Percentiles rank a stretch among this genome's conserved stretches.
Evolutionary conservation across 2,888 invertebrate genomes (phyloP).

Genomic region (Agrotis ipsilon): DNA sequence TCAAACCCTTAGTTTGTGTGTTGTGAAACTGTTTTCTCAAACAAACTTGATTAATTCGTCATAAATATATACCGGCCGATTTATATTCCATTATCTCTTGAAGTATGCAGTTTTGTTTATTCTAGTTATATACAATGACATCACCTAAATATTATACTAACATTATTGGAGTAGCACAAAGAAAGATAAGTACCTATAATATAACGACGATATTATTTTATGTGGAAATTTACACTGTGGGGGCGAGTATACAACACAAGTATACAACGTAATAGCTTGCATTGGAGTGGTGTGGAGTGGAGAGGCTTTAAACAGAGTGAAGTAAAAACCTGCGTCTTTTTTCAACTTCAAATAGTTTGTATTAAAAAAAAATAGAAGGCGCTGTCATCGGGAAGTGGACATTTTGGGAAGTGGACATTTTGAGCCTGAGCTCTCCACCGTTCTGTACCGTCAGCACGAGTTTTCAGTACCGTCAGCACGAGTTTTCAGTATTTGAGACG

Average conservation of each 20-base stretch:
- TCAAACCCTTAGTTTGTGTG: not conserved
- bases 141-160: conserved; percentile 24
- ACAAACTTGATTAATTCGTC: conserved; percentile 1
- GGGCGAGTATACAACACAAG: not conserved
- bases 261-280: too few relatives aligned
- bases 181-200: conserved; percentile 7
- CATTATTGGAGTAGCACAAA: not conserved
- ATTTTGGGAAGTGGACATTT: too few relatives aligned
- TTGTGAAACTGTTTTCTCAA: not conserved
- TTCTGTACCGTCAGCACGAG: too few relatives aligned
- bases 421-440: too few relatives aligned
- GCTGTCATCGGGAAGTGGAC: too few relatives aligned
- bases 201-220: not conserved
- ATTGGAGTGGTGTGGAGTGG: too few relatives aligned
- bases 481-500: too few relatives aligned
- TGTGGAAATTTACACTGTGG: not conserved
- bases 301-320: too few relatives aligned
- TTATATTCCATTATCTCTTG: conserved; percentile 18
- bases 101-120: conserved; percentile 23
- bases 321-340: too few relatives aligned
- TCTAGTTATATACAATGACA: conserved; percentile 9
- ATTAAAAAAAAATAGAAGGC: too few relatives aligned
- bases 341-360: too few relatives aligned
- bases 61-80: not conserved
- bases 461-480: too few relatives aligned